phyloP scores from a whole-genome alignment of 2,113 vertebrate genomes.

The Hemichromis elongatus region DNA sequence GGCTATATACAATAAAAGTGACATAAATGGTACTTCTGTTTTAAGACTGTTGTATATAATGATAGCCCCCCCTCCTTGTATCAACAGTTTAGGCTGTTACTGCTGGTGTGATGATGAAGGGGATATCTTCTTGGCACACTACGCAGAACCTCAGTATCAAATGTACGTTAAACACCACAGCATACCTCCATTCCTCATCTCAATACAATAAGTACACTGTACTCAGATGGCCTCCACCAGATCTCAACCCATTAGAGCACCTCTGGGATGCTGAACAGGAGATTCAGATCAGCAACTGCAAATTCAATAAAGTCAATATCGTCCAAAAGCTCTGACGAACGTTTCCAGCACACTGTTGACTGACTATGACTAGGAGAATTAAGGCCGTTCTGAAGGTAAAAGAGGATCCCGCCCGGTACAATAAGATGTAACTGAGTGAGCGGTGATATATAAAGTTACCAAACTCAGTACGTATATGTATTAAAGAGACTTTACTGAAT shows the following conservation, averaged over 20 bases:
- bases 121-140: neutral
- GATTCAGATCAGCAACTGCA: neutral
- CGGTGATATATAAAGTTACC: neutral
- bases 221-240: neutral
- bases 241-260: neutral
- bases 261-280: neutral
- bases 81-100: neutral
- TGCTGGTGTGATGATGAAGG: neutral
- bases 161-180: neutral
- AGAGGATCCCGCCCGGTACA: neutral
- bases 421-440: neutral
- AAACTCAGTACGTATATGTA: neutral
- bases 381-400: neutral
- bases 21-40: neutral
- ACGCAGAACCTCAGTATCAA: rapidly evolving
- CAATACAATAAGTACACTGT: neutral
- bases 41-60: neutral
- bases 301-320: neutral
- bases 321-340: neutral
- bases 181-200: neutral
- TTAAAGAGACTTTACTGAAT: neutral
- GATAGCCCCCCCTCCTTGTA: neutral
- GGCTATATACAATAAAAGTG: neutral
- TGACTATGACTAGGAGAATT: neutral
- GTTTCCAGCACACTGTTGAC: neutral